phyloP scores from a whole-genome alignment of 2,888 invertebrate species.

The Thysanoteuthis rhombus region DNA sequence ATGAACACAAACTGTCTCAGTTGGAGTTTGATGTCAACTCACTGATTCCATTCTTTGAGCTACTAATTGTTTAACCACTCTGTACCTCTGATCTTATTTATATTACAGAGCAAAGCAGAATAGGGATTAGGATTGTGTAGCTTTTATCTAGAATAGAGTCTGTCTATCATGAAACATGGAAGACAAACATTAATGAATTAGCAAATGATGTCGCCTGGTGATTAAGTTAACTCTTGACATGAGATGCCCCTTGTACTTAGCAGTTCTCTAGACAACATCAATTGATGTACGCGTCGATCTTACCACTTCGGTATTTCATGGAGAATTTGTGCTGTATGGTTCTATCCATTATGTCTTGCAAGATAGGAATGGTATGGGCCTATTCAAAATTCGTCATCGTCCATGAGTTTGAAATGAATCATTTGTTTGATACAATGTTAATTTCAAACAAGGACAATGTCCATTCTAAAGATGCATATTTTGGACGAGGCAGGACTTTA shows the following conservation, averaged over 20 bases:
- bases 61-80: not conserved
- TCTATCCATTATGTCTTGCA: not conserved
- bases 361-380: not conserved
- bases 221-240: not conserved
- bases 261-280: not conserved
- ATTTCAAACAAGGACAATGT: too few species aligned
- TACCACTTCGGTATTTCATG: not conserved
- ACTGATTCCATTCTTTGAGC: too few species aligned
- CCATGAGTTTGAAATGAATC: too few species aligned
- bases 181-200: not conserved
- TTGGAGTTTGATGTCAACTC: too few species aligned
- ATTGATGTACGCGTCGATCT: not conserved
- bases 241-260: not conserved
- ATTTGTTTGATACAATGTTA: too few species aligned
- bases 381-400: too few species aligned
- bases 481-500: too few species aligned
- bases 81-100: not conserved
- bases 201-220: not conserved
- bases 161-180: not conserved
- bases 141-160: not conserved
- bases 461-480: too few species aligned
- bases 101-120: not conserved
- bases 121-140: not conserved
- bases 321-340: not conserved
- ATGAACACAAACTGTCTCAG: too few species aligned